phyloP scores from a whole-genome alignment of 2,113 vertebrate species.

The Arvicanthis niloticus region DNA sequence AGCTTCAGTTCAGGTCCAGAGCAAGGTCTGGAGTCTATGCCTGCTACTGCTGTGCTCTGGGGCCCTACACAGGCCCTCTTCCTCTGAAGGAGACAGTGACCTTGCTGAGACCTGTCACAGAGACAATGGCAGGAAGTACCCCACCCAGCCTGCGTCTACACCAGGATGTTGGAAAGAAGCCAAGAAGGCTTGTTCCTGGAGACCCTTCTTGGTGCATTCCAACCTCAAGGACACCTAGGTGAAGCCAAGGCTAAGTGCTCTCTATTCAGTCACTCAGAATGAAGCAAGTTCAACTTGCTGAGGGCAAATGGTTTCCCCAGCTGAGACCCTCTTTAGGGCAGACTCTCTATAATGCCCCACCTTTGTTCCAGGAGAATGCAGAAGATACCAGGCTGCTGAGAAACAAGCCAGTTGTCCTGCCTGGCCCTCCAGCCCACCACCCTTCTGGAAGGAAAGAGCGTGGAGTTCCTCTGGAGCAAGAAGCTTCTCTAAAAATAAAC shows the following conservation, averaged over 20 bases:
- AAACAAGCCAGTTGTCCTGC: neutral
- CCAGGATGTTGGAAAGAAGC: conserved; percentile 57
- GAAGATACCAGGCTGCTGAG: neutral
- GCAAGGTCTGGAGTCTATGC: conserved; percentile 71
- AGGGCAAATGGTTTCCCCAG: neutral
- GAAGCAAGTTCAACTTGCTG: neutral
- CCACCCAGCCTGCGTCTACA: neutral
- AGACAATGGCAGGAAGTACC: conserved; percentile 74
- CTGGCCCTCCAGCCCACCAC: neutral
- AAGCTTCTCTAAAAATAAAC: conserved; percentile 58
- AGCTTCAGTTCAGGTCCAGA: neutral
- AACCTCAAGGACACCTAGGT: neutral
- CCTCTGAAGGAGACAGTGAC: conserved; percentile 70
- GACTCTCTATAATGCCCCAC: neutral
- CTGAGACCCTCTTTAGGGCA: neutral
- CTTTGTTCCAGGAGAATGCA: neutral
- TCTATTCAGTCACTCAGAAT: neutral
- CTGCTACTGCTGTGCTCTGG: conserved; percentile 78
- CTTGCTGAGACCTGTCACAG: neutral
- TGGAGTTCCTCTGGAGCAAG: neutral
- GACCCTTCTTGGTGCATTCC: neutral
- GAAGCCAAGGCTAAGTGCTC: too few relatives aligned
- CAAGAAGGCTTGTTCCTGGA: neutral
- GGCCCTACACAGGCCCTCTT: conserved; percentile 73
- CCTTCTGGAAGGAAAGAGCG: conserved; percentile 33